A percentile compares a stretch with the other conserved stretches of the same genome.
Evolutionary conservation across 2,797 vertebrate species (phyloP).

Genomic region (Enteromius argenteus): DNA sequence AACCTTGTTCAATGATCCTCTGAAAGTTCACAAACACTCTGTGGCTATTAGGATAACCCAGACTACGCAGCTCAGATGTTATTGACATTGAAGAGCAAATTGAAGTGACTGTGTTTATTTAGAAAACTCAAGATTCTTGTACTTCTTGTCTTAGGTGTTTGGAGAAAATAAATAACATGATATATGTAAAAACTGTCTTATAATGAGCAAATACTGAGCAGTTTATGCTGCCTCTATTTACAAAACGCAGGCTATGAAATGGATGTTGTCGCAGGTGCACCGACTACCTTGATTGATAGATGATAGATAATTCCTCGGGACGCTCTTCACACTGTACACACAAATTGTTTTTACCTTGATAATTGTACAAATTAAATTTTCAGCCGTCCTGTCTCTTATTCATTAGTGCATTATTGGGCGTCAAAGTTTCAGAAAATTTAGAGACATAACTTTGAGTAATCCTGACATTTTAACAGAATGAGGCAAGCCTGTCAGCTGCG

Average conservation of each 20-base stretch:
- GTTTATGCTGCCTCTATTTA: constrained; percentile 6
- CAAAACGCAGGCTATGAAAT: not conserved
- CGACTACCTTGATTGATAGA: too few species aligned
- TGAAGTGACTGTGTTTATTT: constrained; percentile 8
- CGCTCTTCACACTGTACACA: not conserved
- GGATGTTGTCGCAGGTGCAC: too few species aligned
- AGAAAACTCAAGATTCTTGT: constrained; percentile 7
- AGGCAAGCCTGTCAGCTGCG: not conserved
- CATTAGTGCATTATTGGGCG: not conserved
- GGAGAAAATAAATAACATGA: constrained; percentile 9
- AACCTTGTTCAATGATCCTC: not conserved
- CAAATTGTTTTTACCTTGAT: not conserved
- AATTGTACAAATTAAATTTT: not conserved
- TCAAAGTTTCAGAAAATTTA: not conserved
- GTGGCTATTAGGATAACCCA: constrained; percentile 7
- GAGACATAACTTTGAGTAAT: constrained; percentile 1
- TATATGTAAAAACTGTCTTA: constrained; percentile 13
- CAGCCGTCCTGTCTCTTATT: not conserved
- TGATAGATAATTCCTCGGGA: too few species aligned
- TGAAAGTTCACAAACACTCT: constrained; percentile 17
- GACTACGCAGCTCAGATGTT: not conserved
- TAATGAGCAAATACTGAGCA: constrained; percentile 8
- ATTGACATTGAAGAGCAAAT: constrained; percentile 13
- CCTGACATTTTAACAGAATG: constrained; percentile 8
- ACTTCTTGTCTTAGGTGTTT: constrained; percentile 1